phyloP scores from a whole-genome alignment of 2,113 vertebrate species.

The Ceratotherium simum region DNA sequence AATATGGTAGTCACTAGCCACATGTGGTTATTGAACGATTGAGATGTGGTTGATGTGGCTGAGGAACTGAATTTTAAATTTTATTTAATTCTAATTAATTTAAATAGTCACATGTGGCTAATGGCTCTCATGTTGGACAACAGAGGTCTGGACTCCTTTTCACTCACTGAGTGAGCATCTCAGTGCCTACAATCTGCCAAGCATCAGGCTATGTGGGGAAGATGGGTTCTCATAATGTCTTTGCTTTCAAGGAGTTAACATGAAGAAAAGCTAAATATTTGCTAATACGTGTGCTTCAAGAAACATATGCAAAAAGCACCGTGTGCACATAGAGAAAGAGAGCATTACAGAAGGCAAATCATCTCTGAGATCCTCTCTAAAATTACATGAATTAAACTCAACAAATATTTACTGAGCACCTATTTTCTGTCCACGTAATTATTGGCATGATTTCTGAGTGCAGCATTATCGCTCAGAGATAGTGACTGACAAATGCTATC shows the following conservation, averaged over 20 bases:
- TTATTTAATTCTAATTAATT: not conserved
- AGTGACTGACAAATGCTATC: not conserved
- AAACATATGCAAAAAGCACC: not conserved
- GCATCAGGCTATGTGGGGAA: not conserved
- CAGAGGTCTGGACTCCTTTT: not conserved
- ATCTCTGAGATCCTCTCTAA: not conserved
- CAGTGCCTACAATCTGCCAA: not conserved
- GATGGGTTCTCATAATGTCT: not conserved
- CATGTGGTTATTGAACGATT: not conserved
- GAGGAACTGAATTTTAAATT: conserved; percentile 23
- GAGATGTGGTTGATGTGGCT: not conserved
- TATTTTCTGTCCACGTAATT: conserved; percentile 20
- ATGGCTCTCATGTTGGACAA: not conserved
- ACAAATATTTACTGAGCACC: not conserved
- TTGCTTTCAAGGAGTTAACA: conserved; percentile 42
- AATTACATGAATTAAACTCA: not conserved
- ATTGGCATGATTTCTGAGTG: not conserved
- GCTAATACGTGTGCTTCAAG: not conserved
- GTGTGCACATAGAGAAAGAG: not conserved
- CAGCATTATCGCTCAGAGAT: not conserved
- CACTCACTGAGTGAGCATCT: not conserved
- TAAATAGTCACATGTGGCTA: not conserved
- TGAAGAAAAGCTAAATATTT: conserved; percentile 29
- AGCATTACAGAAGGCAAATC: not conserved
- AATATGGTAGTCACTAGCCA: not conserved